Conservation (phyloP, 2,888 invertebrate species). For the Pheosia tremula region DNA sequence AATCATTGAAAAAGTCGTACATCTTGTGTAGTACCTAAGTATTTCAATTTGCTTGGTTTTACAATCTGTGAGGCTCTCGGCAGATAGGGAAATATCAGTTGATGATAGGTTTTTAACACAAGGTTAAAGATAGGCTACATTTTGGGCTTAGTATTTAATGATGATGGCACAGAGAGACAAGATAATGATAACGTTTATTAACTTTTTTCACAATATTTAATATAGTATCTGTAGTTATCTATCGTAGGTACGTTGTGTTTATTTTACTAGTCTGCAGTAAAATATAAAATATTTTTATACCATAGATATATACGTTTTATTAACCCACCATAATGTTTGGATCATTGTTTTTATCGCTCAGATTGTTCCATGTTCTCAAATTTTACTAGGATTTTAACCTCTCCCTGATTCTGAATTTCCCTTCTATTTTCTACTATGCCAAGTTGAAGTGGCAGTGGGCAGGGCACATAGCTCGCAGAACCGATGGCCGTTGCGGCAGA, state of each 20-base stretch:
- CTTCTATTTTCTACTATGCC: too few species aligned
- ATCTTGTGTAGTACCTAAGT: too few species aligned
- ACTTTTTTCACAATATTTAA: background rate
- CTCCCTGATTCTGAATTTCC: too few species aligned
- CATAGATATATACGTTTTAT: background rate
- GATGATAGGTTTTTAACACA: background rate
- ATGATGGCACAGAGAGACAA: background rate
- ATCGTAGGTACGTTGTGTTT: background rate
- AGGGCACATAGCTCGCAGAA: too few species aligned
- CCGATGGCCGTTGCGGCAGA: too few species aligned
- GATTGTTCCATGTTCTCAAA: too few species aligned
- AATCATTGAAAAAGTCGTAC: too few species aligned
- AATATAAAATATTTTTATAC: background rate
- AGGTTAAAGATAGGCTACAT: background rate
- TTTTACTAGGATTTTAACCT: too few species aligned
- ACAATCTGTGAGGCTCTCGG: background rate
- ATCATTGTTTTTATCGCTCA: too few species aligned
- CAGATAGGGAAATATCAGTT: background rate
- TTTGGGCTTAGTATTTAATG: constrained; percentile 1
- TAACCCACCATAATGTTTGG: too few species aligned
- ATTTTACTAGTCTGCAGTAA: background rate
- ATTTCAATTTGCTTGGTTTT: background rate
- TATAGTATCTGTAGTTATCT: background rate
- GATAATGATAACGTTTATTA: constrained; percentile 3
- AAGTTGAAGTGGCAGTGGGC: too few species aligned